phyloP scores from a whole-genome alignment of 2,888 invertebrate species.

The Tubulanus polymorphus region DNA sequence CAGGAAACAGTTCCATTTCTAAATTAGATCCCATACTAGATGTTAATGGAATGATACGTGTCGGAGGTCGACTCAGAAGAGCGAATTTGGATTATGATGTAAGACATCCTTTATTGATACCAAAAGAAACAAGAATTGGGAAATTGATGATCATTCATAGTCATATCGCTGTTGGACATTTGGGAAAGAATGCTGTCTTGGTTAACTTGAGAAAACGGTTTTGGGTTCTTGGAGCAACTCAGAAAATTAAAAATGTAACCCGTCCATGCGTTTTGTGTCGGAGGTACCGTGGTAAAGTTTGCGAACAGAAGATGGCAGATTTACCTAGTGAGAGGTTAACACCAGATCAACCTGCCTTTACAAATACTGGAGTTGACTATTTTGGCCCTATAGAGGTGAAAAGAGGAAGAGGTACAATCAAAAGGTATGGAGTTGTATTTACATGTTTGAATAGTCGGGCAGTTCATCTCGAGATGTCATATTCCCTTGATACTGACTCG shows the following conservation, averaged over 20 bases:
- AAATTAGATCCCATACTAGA: slow-evolving; percentile 17
- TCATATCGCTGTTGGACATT: slow-evolving; percentile 5
- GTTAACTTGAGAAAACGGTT: slow-evolving; percentile 1
- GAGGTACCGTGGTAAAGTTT: neutral
- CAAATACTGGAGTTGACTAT: neutral
- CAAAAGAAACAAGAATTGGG: slow-evolving; percentile 18
- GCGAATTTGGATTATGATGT: slow-evolving; percentile 4
- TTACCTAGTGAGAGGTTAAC: neutral
- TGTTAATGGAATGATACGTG: slow-evolving; percentile 13
- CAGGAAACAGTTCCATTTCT: no score
- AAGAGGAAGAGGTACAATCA: neutral
- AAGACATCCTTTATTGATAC: slow-evolving; percentile 22
- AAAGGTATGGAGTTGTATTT: slow-evolving; percentile 4
- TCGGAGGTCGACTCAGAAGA: slow-evolving; percentile 12
- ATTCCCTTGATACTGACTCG: slow-evolving; percentile 12
- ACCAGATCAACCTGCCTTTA: neutral
- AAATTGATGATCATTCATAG: slow-evolving; percentile 8
- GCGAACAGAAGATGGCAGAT: neutral
- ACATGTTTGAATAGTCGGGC: slow-evolving; percentile 14
- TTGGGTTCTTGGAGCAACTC: slow-evolving; percentile 1
- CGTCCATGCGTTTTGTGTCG: slow-evolving; percentile 3
- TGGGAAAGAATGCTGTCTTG: slow-evolving; percentile 1
- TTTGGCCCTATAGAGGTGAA: neutral
- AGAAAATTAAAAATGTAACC: neutral
- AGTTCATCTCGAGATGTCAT: slow-evolving; percentile 13